These are phyloP conservation scores for Uloborus plumipes DNA, from an alignment of 2,888 invertebrate species.

Conservation along the genomic window DNA sequence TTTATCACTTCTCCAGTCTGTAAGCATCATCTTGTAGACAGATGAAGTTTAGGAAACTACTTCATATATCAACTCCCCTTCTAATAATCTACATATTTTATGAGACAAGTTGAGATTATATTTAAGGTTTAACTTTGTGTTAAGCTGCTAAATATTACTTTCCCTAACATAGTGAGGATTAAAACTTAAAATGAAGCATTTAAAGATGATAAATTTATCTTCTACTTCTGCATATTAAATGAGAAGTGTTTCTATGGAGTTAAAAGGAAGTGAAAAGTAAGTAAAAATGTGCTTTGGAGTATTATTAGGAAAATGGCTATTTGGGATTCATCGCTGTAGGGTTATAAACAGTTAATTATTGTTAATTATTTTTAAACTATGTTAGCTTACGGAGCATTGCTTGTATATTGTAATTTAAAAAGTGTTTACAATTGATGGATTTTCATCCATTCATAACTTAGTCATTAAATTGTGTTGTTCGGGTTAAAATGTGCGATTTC, in stretches of 20 bases:
- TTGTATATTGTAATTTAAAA: too few relatives aligned
- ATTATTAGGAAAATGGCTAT: too few relatives aligned
- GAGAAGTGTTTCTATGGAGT: background rate
- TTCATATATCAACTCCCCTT: constrained; percentile 40
- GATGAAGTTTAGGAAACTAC: constrained; percentile 22
- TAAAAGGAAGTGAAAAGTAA: too few relatives aligned
- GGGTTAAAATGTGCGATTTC: too few relatives aligned
- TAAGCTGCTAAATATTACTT: constrained; percentile 28
- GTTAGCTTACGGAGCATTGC: too few relatives aligned
- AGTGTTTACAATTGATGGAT: too few relatives aligned
- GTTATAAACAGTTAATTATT: too few relatives aligned
- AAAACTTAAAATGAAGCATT: constrained; percentile 11
- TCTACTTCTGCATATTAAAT: constrained; percentile 32
- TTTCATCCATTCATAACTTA: too few relatives aligned
- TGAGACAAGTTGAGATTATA: constrained; percentile 31
- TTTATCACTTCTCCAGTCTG: constrained; percentile 24
- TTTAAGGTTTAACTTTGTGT: constrained; percentile 7
- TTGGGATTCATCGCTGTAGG: too few relatives aligned
- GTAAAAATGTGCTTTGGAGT: too few relatives aligned
- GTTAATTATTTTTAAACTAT: too few relatives aligned
- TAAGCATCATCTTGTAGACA: constrained; percentile 23
- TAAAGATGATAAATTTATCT: constrained; percentile 6
- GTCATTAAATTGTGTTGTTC: too few relatives aligned
- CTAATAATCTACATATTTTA: constrained; percentile 35
- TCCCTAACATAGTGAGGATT: constrained; percentile 27